These are phyloP conservation scores for Polydrusus tereticollis DNA, from an alignment of 2,888 invertebrate genomes.

Conservation along the genomic window DNA sequence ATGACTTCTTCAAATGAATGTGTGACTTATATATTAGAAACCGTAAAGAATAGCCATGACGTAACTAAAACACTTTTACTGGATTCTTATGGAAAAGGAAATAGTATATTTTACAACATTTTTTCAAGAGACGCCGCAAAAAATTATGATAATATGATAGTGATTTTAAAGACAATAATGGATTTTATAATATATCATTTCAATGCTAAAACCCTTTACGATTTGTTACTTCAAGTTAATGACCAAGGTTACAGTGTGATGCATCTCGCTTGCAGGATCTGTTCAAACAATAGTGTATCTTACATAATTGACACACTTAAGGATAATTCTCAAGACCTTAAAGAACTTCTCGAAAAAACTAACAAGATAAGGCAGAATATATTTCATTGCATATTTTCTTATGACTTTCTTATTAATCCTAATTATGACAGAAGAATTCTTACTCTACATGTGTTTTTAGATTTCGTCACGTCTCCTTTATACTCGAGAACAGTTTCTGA, in stretches of 20 bases:
- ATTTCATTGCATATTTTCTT: not conserved
- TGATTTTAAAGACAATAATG: not conserved
- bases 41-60: not conserved
- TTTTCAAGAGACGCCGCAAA: not conserved
- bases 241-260: not conserved
- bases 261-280: not conserved
- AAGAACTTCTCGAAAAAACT: not conserved
- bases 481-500: not conserved
- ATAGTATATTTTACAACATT: not conserved
- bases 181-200: not conserved
- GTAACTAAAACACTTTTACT: not conserved
- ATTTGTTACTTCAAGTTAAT: not conserved
- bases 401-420: not conserved
- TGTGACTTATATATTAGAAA: not conserved
- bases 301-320: not conserved
- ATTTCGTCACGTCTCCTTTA: not conserved
- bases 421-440: not conserved
- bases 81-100: not conserved
- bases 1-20: not conserved
- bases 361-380: not conserved
- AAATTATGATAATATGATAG: not conserved
- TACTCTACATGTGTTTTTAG: not conserved
- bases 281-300: not conserved
- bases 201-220: not conserved
- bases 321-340: not conserved